Evolutionary conservation across 2,888 invertebrate species (phyloP).

Genomic region (Hypena proboscidalis): DNA sequence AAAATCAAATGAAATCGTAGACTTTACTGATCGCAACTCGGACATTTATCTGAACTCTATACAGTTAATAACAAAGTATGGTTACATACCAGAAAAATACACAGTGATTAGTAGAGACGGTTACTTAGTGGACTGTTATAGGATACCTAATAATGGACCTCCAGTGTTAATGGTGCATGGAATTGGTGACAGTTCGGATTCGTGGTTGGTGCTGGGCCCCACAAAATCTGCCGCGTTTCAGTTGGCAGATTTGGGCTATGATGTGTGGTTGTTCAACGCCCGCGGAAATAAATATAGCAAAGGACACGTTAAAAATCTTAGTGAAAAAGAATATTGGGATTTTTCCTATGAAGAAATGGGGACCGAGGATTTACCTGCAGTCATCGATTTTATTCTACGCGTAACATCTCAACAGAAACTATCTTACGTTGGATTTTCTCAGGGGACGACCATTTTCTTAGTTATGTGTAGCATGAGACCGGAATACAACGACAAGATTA

Average conservation of each 20-base stretch:
- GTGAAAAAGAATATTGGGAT: conserved; percentile 65
- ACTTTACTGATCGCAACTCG: conserved; percentile 47
- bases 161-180: conserved; percentile 72
- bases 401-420: conserved; percentile 53
- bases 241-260: conserved; percentile 64
- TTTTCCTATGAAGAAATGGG: conserved; percentile 78
- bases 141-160: conserved; percentile 65
- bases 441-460: conserved; percentile 72
- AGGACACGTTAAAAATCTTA: conserved; percentile 53
- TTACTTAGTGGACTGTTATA: conserved; percentile 62
- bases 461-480: conserved; percentile 68
- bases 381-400: conserved; percentile 65
- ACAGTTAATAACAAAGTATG: conserved; percentile 65
- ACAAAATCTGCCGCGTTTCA: conserved; percentile 63
- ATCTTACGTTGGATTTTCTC: conserved; percentile 75
- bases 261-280: conserved; percentile 73
- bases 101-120: conserved; percentile 67
- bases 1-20: conserved; percentile 27
- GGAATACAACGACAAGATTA: conserved; percentile 69
- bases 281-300: conserved; percentile 76
- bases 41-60: conserved; percentile 64
- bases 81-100: conserved; percentile 58
- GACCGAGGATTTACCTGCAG: conserved; percentile 66
- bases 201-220: conserved; percentile 72
- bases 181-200: conserved; percentile 73